Percentiles rank a stretch among this genome's conserved stretches.
Conservation (phyloP, 2,797 vertebrate genomes). For the Nasua narica region DNA sequence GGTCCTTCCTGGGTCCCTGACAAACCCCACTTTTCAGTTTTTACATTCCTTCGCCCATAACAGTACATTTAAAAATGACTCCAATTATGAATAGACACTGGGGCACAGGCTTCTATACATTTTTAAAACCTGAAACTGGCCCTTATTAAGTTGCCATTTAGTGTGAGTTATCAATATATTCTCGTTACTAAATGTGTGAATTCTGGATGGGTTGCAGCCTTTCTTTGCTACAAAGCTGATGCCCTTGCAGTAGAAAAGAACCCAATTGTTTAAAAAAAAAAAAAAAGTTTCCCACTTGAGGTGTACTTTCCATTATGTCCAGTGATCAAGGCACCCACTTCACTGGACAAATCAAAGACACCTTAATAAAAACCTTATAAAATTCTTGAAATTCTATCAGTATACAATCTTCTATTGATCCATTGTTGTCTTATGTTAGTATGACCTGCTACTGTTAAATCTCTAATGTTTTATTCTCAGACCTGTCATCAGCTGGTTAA, state of each 20-base stretch:
- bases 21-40: background rate
- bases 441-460: background rate
- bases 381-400: background rate
- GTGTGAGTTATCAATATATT: background rate
- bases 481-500: background rate
- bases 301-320: background rate
- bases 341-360: background rate
- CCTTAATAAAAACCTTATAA: background rate
- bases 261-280: background rate
- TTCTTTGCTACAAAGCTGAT: background rate
- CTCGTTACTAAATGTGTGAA: background rate
- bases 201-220: background rate
- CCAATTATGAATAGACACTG: background rate
- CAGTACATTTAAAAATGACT: background rate
- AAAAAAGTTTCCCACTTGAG: background rate
- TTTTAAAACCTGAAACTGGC: background rate
- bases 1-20: background rate
- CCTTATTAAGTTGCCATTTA: background rate
- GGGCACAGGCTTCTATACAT: background rate
- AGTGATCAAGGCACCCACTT: background rate
- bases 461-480: background rate
- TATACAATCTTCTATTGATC: background rate
- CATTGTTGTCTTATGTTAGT: background rate
- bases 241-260: background rate
- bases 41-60: background rate